Conservation (phyloP, 2,888 invertebrate genomes). For the Pandemis corylana region DNA sequence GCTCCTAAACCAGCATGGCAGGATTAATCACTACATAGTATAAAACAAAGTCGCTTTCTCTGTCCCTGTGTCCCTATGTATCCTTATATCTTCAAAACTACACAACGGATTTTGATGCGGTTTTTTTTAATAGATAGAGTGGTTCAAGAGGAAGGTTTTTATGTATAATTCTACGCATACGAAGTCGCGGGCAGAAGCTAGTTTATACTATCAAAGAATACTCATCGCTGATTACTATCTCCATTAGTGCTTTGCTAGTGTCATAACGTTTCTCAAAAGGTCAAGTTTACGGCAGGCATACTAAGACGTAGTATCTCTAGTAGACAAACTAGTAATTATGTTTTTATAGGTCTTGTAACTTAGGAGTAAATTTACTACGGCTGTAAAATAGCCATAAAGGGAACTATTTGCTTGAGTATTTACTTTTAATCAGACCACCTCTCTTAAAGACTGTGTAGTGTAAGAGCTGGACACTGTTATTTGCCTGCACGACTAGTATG, state of each 20-base stretch:
- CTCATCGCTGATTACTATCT: background rate
- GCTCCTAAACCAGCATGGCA: too few species aligned
- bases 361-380: slow-evolving; percentile 24
- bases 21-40: too few species aligned
- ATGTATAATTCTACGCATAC: too few species aligned
- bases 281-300: background rate
- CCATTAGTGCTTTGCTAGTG: background rate
- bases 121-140: too few species aligned
- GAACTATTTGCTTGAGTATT: slow-evolving; percentile 27
- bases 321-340: slow-evolving; percentile 28
- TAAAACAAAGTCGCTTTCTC: too few species aligned
- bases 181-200: too few species aligned
- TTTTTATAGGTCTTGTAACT: slow-evolving; percentile 24
- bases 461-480: slow-evolving; percentile 8
- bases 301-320: background rate
- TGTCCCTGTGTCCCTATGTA: too few species aligned
- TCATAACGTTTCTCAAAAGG: background rate
- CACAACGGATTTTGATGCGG: too few species aligned
- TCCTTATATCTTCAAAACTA: too few species aligned
- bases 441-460: slow-evolving; percentile 7
- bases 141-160: too few species aligned
- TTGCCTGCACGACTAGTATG: background rate
- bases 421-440: slow-evolving; percentile 33
- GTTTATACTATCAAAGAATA: too few species aligned
- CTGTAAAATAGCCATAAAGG: slow-evolving; percentile 31